Conservation (phyloP, 2,797 vertebrate genomes). For the Xenopus petersii region DNA sequence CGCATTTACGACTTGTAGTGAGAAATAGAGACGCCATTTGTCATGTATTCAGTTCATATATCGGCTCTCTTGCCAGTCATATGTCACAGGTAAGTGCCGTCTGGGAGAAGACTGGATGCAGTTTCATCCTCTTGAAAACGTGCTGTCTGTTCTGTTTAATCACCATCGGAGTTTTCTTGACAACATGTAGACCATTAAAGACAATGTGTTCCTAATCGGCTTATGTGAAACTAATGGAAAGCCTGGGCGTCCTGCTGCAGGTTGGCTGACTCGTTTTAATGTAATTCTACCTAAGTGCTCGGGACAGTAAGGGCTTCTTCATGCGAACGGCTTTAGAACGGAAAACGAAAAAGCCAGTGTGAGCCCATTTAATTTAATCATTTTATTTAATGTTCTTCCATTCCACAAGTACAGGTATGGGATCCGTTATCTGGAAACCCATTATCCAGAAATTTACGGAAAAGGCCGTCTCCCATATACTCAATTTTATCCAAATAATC, state of each 20-base stretch:
- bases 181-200: constrained; percentile 33
- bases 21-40: constrained; percentile 51
- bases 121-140: constrained; percentile 27
- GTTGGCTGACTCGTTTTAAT: not conserved
- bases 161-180: constrained; percentile 39
- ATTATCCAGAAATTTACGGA: too few relatives aligned
- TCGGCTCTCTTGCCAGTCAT: constrained; percentile 57
- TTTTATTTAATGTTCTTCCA: too few relatives aligned
- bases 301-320: too few relatives aligned
- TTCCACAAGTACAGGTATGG: too few relatives aligned
- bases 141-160: constrained; percentile 49
- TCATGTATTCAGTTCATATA: constrained; percentile 58
- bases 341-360: too few relatives aligned
- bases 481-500: too few relatives aligned
- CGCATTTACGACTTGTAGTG: constrained; percentile 57
- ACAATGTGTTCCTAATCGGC: constrained; percentile 21
- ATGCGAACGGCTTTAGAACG: too few relatives aligned
- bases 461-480: too few relatives aligned
- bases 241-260: too few relatives aligned
- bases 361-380: too few relatives aligned
- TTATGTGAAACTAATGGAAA: not conserved
- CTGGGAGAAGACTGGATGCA: constrained; percentile 35
- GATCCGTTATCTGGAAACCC: too few relatives aligned
- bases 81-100: constrained; percentile 55
- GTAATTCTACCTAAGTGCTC: too few relatives aligned